Evolutionary conservation across 2,888 invertebrate genomes (phyloP).

Genomic region (Metallyticus violacea): DNA sequence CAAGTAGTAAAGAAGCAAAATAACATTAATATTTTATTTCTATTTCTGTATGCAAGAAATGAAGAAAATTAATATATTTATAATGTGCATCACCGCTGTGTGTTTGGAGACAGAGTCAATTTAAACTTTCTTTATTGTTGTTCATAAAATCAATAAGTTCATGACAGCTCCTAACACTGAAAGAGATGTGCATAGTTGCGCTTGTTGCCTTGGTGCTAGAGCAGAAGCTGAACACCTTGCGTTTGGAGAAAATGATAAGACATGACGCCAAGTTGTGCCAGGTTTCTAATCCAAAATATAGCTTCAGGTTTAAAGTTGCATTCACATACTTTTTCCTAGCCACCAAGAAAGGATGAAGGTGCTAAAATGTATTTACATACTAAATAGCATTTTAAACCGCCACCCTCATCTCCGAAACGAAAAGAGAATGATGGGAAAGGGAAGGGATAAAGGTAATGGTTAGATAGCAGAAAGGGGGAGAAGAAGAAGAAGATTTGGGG

Average conservation of each 20-base stretch:
- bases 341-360: background rate
- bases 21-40: too few relatives aligned
- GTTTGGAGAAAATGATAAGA: background rate
- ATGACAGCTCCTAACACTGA: too few relatives aligned
- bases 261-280: background rate
- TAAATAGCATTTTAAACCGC: constrained; percentile 14
- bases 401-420: background rate
- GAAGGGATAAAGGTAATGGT: background rate
- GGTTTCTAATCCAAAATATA: background rate
- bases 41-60: too few relatives aligned
- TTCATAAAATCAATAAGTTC: too few relatives aligned
- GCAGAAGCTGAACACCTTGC: too few relatives aligned
- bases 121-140: too few relatives aligned
- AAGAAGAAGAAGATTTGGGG: background rate
- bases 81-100: too few relatives aligned
- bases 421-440: background rate
- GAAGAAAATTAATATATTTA: too few relatives aligned
- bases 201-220: too few relatives aligned
- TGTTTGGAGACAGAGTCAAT: too few relatives aligned
- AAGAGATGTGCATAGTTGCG: too few relatives aligned
- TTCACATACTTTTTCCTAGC: background rate
- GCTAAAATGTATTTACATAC: constrained; percentile 30
- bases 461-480: background rate
- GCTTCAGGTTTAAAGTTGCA: background rate
- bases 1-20: too few relatives aligned